Percentiles rank a stretch among this genome's conserved stretches.
These are phyloP conservation scores for Lottia scabra DNA, from an alignment of 2,888 invertebrate genomes.

Conservation along the genomic window DNA sequence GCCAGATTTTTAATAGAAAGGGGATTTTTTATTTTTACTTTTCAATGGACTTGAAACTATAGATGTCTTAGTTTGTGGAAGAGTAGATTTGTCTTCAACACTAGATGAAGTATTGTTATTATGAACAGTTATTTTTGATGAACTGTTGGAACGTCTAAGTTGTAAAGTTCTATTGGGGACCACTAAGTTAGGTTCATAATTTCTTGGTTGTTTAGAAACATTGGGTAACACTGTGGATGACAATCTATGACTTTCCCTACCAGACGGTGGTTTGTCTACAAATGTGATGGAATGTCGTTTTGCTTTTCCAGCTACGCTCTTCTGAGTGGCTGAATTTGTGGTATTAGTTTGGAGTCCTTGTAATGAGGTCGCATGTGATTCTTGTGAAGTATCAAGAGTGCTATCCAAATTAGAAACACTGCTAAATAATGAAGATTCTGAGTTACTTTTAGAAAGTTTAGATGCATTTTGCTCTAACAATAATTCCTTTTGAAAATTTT, in stretches of 20 bases:
- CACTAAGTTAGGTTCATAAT: conserved; percentile 49
- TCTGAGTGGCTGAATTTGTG: neutral
- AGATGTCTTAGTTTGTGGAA: too few species aligned
- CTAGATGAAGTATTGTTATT: neutral
- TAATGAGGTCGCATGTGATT: neutral
- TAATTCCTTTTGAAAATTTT: neutral
- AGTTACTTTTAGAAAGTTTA: neutral
- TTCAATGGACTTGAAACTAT: too few species aligned
- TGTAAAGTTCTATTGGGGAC: conserved; percentile 52
- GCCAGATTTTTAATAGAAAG: too few species aligned
- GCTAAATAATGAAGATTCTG: conserved; percentile 6
- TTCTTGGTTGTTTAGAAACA: neutral
- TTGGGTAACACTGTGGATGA: conserved; percentile 4
- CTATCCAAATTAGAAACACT: conserved; percentile 9
- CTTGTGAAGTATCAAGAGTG: neutral
- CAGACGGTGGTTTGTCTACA: neutral
- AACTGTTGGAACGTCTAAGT: conserved; percentile 35
- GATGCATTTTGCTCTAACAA: neutral
- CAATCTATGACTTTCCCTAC: neutral
- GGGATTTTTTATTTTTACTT: too few species aligned
- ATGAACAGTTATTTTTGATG: neutral
- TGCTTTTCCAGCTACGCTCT: neutral
- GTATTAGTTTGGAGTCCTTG: neutral
- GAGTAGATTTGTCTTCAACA: too few species aligned
- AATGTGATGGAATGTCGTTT: neutral